A percentile compares a stretch with the other conserved stretches of the same genome.
phyloP scores from a whole-genome alignment of 1,140 invertebrate species.

The Geopemphigus sp. region DNA sequence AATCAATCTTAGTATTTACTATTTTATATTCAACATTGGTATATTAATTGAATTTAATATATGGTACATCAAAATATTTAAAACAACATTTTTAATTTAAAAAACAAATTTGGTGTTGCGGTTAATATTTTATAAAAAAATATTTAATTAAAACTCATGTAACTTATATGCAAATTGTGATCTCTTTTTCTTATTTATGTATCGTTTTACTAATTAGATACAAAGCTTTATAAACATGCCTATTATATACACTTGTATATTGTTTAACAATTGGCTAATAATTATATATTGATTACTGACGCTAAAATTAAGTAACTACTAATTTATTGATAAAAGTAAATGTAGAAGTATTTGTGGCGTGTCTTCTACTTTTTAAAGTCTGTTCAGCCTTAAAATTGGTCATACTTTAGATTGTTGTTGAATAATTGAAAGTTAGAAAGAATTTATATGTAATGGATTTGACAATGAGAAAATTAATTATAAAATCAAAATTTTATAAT shows the following conservation, averaged over 20 bases:
- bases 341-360: constrained; percentile 18
- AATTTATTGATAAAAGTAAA: constrained; percentile 24
- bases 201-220: constrained; percentile 28
- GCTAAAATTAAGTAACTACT: constrained; percentile 43
- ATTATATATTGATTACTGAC: constrained; percentile 31
- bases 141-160: constrained; percentile 21
- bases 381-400: constrained; percentile 12
- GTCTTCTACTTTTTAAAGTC: constrained; percentile 16
- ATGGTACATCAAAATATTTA: constrained; percentile 1
- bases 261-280: constrained; percentile 44
- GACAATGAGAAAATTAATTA: neutral
- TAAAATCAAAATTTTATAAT: neutral
- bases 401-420: constrained; percentile 7
- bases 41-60: neutral
- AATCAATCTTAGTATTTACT: constrained; percentile 1
- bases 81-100: too few species aligned
- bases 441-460: neutral
- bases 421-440: constrained; percentile 19
- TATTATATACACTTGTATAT: constrained; percentile 35
- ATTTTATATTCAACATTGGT: neutral
- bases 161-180: constrained; percentile 33
- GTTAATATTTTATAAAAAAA: constrained; percentile 23
- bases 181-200: constrained; percentile 17
- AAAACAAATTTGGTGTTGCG: neutral
- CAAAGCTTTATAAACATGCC: constrained; percentile 28